Evolutionary conservation across 2,113 vertebrate species (phyloP), one percentile per base, ranked within the genome.

Genomic region (Catharus minimus): DNA sequence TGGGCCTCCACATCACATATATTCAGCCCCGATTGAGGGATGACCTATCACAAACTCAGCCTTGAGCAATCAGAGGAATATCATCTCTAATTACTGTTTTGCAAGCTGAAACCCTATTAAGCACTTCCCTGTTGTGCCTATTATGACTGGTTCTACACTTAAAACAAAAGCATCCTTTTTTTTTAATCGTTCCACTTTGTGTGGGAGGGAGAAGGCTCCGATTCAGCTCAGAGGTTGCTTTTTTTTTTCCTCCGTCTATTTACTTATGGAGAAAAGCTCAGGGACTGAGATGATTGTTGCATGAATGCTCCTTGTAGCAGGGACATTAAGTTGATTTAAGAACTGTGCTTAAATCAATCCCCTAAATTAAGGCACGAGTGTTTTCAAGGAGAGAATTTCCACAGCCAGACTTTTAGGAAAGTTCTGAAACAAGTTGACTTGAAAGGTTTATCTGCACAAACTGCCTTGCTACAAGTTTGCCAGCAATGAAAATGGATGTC

Each of bases 21-120:
- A 73, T 55, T 47, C 95, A 94, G 74, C 91, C 78, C 64, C 39
- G 3, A 56, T 0, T 84, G 89, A 95, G 95, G 92, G 91, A 89
- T 91, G 89, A 95, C 95, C 93, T 82, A 93, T 95, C 92, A 69
- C 89, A 95, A 93, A 86, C 0, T 30, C 90, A 87, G 92, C 90
- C 95, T 68, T 89, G 81, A 93, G 95, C 92, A 95, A 94, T 95
- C 95, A 95, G 84, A 82, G 89, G 41, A 95, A 93, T 88, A 95
- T 90, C 57, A 95, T 94, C 93, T 90, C 95, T 95, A 93, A 95
- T 94, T 94, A 90, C 86, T 94, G 86, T 84, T 96, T 92, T 94
- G 90, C 95, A 93, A 93, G 90, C 84, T 90, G 89, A 96, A 94
- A 95, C 93, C 86, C 49, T 93, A 95, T 94, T 95, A 95, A 96